Conservation (phyloP, 2,888 invertebrate genomes). For the Sinopyrophorus schimmeli region DNA sequence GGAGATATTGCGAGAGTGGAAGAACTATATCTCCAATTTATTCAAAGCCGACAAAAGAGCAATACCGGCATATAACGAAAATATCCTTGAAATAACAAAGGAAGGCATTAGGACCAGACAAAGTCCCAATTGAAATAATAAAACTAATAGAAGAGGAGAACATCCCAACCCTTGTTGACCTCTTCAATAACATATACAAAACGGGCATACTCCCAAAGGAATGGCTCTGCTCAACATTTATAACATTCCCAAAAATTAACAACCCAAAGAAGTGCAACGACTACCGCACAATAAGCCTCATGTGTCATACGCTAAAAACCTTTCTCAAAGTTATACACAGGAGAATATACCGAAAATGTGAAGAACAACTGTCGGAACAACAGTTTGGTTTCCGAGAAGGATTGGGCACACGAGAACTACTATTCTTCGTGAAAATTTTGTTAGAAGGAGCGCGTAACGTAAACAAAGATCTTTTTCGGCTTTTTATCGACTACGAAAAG, state of each 20-base stretch:
- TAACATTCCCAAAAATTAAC: not conserved
- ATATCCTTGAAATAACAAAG: constrained; percentile 3
- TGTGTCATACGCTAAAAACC: not conserved
- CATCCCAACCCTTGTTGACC: constrained; percentile 3
- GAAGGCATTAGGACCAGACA: constrained; percentile 1
- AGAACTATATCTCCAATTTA: not conserved
- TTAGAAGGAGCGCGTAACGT: too few relatives aligned
- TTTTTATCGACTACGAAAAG: too few relatives aligned
- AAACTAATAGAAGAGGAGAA: constrained; percentile 4
- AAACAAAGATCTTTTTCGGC: too few relatives aligned
- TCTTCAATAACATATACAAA: constrained; percentile 3
- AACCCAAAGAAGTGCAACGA: not conserved
- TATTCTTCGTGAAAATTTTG: too few relatives aligned
- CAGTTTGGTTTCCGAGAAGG: too few relatives aligned
- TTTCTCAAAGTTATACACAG: not conserved
- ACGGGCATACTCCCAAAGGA: not conserved
- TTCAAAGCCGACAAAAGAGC: constrained; percentile 5
- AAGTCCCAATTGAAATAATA: constrained; percentile 1
- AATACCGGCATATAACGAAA: not conserved
- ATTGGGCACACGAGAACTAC: too few relatives aligned
- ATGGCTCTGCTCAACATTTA: not conserved
- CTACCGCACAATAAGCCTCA: constrained; percentile 1
- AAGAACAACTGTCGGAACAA: too few relatives aligned
- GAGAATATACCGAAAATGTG: too few relatives aligned
- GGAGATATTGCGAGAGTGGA: not conserved